These are phyloP conservation scores for Hephaestus fuliginosus DNA, from an alignment of 2,797 vertebrate species.

Conservation along the genomic window DNA sequence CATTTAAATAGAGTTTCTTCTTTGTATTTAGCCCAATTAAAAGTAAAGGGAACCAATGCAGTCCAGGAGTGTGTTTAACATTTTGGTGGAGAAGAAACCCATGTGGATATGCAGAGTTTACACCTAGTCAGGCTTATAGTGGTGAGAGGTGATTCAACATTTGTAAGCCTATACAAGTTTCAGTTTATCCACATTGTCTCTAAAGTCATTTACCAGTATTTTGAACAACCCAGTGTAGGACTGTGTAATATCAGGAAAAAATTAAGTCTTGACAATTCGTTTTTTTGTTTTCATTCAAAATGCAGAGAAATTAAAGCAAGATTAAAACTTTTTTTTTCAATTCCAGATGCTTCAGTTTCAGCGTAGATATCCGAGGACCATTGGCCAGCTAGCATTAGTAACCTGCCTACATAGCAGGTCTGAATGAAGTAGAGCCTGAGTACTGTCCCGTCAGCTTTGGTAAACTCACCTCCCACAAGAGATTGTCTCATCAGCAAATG, in stretches of 20 bases:
- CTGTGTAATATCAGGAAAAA: too few species aligned
- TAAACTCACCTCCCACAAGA: background rate
- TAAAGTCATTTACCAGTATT: background rate
- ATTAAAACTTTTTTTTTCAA: background rate
- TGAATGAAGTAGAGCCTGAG: background rate
- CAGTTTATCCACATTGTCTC: background rate
- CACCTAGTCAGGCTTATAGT: background rate
- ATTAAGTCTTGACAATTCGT: background rate
- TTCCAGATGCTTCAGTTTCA: background rate
- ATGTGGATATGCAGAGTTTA: background rate
- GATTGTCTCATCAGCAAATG: background rate
- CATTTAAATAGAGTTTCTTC: conserved; percentile 15
- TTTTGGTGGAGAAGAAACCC: background rate
- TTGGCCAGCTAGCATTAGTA: background rate
- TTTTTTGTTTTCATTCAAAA: background rate
- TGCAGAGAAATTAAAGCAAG: background rate
- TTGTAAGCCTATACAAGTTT: too few species aligned
- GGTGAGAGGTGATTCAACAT: background rate
- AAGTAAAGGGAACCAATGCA: background rate
- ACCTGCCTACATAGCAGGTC: background rate
- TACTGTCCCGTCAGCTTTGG: background rate
- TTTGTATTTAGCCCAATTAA: background rate
- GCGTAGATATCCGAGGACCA: background rate
- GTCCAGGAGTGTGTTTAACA: background rate
- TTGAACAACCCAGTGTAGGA: background rate